Evolutionary conservation across 2,113 vertebrate species (phyloP), one percentile per base, ranked within the genome.

Genomic region (Cephalopterus ornatus): DNA sequence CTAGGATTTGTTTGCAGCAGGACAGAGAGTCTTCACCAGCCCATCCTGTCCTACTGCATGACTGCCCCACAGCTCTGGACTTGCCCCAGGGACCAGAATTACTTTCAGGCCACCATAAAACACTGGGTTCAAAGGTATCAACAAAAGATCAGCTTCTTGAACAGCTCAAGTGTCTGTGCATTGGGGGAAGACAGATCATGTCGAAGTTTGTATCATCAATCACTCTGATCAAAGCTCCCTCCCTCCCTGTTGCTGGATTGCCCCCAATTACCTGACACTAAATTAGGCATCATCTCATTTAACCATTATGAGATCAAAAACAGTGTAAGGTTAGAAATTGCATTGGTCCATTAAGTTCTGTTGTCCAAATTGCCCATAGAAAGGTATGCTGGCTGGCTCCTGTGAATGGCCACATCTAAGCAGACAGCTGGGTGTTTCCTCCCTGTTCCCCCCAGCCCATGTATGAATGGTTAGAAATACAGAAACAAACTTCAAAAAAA

Each of bases 351-450:
- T 49, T 35, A 52, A 65, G 21, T 35, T 17, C 50, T 11, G 11
- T 9, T 1, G 1, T 6, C 22, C 14, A 4, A 46, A 33, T 0
- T 7, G 12, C 59, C 26, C 20, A 35, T 10, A 32, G 58, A 39
- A 80, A n/a, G 35, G 32, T 6, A 11, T 2, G 3, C 3, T 30
- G 37, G 16, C 50, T 32, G 47, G 41, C 44, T 72, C 33, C 20
- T 23, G n/a, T 2, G 28, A 86, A 21, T 1, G 0, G 59, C 61
- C 33, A 7, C 1, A 0, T 22, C 55, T 30, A 20, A 3, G 12
- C 22, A 46, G 28, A 33, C 14, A 74, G 37, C 2, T 0, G 9
- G 16, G 41, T 20, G 24, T 5, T 61, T 79, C 66, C 42, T 16
- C 26, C n/a, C 22, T 10, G 6, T 15, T 7, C 65, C 37, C 50